Base-by-base conservation (phyloP, 1,140 invertebrate species). In the Apis mellifera region DNA sequence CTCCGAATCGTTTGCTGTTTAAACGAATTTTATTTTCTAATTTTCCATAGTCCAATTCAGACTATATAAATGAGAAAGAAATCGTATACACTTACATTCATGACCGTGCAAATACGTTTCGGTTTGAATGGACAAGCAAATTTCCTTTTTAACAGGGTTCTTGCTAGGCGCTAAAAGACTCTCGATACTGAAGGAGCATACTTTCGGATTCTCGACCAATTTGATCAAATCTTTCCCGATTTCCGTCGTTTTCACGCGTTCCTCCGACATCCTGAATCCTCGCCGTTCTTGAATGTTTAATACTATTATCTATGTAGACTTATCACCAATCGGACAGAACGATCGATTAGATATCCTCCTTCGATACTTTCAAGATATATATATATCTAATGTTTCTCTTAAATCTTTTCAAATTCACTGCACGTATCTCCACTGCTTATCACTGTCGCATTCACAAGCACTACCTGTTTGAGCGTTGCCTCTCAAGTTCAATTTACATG, bases 141-240 rank as follows among this genome's bases (percentile, higher is more conserved):
- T 84, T 17, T 84, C 64, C 0, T 89, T 64, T 52, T 70, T 75
- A 66, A 68, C 50, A 1, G 26, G 64, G 48, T 84, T 88, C 57
- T 85, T 83, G 17, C 65, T 86, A 1, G 91, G 92, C 15, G 91
- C 91, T 73, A 93, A 80, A 48, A 93, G 82, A 83, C 92, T 92
- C 62, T 93, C 92, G 73, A 93, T 93, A 71, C 92, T 93, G 59
- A 93, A 93, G 13, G 89, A 87, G 11, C 90, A 90, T 50, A 90
- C 78, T 85, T 87, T 92, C 0, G 84, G 66, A 62, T 69, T 85
- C 48, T 88, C 87, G 15, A 48, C 66, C n/a, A 78, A 60, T 50
- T 84, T 75, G 17, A 21, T 81, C 50, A 66, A 70, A 26, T 70
- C 80, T 50, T 84, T 90, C 0, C 64, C 71, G 0, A 26, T 69